phyloP scores from a whole-genome alignment of 2,888 invertebrate species.

The Nebria salina region DNA sequence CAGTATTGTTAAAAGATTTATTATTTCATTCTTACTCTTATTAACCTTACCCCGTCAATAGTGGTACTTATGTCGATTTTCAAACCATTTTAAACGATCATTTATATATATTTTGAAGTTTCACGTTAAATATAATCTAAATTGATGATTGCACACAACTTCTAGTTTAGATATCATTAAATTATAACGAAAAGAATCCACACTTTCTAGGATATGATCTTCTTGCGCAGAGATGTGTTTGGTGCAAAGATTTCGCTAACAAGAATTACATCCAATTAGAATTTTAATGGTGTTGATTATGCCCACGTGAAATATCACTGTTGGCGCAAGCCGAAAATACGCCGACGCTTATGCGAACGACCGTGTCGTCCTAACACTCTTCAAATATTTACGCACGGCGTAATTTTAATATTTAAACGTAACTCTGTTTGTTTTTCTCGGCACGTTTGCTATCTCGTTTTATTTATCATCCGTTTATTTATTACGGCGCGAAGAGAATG shows the following conservation, averaged over 20 bases:
- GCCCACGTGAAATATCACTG: slow-evolving; percentile 32
- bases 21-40: not conserved
- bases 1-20: not conserved
- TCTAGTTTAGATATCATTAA: too few species aligned
- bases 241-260: slow-evolving; percentile 2
- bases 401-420: slow-evolving; percentile 46
- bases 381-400: slow-evolving; percentile 46
- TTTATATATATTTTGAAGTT: not conserved
- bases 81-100: not conserved
- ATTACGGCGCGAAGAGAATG: slow-evolving; percentile 42
- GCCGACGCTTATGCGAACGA: slow-evolving; percentile 39
- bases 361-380: slow-evolving; percentile 41
- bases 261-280: slow-evolving; percentile 43
- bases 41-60: not conserved
- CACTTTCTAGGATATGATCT: too few species aligned
- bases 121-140: too few species aligned
- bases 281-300: slow-evolving; percentile 45
- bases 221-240: slow-evolving; percentile 1
- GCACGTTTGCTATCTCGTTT: slow-evolving; percentile 46
- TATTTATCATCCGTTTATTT: slow-evolving; percentile 47
- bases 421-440: slow-evolving; percentile 45
- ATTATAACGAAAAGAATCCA: too few species aligned
- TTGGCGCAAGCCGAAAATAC: slow-evolving; percentile 45
- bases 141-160: too few species aligned
- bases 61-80: too few species aligned